phyloP scores from a whole-genome alignment of 2,797 vertebrate genomes.

The Dryobates pubescens region DNA sequence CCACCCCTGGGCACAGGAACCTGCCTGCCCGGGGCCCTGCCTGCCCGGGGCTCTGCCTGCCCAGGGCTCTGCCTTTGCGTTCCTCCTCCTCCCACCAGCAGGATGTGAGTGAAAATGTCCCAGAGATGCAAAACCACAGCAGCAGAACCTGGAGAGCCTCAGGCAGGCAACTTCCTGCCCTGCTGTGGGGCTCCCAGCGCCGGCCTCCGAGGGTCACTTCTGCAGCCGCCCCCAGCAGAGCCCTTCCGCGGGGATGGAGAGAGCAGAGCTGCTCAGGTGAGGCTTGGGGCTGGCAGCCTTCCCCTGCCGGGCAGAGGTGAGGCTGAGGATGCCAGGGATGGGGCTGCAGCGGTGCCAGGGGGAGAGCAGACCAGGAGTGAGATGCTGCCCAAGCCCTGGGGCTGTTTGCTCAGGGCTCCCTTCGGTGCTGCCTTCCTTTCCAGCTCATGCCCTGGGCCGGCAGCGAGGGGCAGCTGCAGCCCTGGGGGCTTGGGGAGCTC shows the following conservation, averaged over 20 bases:
- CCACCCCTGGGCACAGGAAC: no score
- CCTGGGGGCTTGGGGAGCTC: not conserved
- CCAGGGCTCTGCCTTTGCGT: no score
- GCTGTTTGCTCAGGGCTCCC: no score
- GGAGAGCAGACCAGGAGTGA: no score
- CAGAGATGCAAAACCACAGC: fast-evolving
- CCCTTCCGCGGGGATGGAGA: not conserved
- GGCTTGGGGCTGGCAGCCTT: fast-evolving
- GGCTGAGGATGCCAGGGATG: not conserved
- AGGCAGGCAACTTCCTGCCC: fast-evolving
- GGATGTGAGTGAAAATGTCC: fast-evolving
- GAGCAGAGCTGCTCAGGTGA: not conserved
- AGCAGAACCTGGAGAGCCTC: not conserved
- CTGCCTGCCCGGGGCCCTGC: no score
- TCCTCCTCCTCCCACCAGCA: not conserved
- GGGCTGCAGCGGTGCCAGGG: not conserved
- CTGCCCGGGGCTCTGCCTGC: no score
- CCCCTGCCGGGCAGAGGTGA: not conserved
- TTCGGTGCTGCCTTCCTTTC: not conserved
- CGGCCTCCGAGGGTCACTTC: fast-evolving
- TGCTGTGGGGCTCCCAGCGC: not conserved
- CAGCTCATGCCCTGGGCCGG: not conserved
- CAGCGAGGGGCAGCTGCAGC: not conserved
- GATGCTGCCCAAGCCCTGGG: no score
- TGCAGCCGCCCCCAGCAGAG: not conserved